Base-by-base conservation (phyloP, 37 sponge, comb jelly and placozoan species). In the Axinella damicornis region DNA sequence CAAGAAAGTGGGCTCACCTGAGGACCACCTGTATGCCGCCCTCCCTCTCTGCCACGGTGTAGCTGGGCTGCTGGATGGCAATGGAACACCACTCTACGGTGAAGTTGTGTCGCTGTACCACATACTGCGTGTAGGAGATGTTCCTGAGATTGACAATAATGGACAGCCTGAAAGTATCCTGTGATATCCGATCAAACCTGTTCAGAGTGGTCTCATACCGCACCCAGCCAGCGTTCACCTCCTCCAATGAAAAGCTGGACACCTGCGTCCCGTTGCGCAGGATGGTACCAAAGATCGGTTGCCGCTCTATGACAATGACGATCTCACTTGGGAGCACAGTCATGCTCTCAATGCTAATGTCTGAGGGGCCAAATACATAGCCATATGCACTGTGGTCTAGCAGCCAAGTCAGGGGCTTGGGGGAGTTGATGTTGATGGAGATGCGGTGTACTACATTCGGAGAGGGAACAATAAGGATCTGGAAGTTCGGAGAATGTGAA, bases 191-290 rank as follows among this genome's bases (percentile, higher is more conserved):
- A 0, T 74, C 67, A 0, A 20, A 25, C 34, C 36, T 20, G 27
- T 18, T 11, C 2, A 32, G 36, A 56, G 25, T 75, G 25, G 65
- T 59, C 21, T 34, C 46, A 63, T 84, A 84, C 15, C 61, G 18
- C 6, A 84, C 57, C 17, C 22, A 11, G 19, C 78, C 76, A 37
- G 16, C 25, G 27, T 55, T 18, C 35, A 85, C 20, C 11, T 77
- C 61, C 31, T 61, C 60, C 21, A 85, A 52, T 33, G 78, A 58
- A 33, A 85, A 85, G 18, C 19, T 14, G 40, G 59, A 34, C 30
- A 38, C 57, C 2, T 5, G 63, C 0, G 38, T 19, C 5, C 37
- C 17, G 62, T 59, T 37, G 17, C 40, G 22, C 57, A 31, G 18
- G 14, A 85, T 33, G 19, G 53, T 34, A 30, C 79, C 78, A 54